These are phyloP conservation scores for Prinia subflava DNA, from an alignment of 2,113 vertebrate species.

Conservation along the genomic window DNA sequence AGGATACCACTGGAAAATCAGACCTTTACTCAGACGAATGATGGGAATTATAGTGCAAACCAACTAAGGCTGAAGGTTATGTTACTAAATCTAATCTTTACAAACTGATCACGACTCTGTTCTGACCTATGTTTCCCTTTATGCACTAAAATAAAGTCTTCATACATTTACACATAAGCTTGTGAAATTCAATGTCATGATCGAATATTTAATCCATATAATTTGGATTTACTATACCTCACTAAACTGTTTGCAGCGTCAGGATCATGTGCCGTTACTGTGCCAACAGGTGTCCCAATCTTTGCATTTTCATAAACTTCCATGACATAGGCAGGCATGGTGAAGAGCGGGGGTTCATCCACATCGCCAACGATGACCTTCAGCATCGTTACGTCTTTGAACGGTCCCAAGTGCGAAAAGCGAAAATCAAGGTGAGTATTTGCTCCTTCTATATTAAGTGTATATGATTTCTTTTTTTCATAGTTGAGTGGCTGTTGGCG, in stretches of 20 bases:
- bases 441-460: conserved; percentile 91
- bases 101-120: not conserved
- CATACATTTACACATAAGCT: not conserved
- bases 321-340: conserved; percentile 90
- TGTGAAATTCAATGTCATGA: not conserved
- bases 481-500: conserved; percentile 89
- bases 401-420: conserved; percentile 91
- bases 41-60: not conserved
- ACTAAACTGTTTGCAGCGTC: conserved; percentile 88
- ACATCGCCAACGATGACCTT: conserved; percentile 95
- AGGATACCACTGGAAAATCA: not conserved
- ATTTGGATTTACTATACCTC: conserved; percentile 73
- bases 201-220: not conserved
- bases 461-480: conserved; percentile 94
- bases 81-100: not conserved
- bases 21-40: not conserved
- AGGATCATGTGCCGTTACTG: conserved; percentile 92
- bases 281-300: conserved; percentile 84
- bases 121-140: not conserved
- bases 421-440: conserved; percentile 92
- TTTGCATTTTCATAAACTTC: conserved; percentile 92
- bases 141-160: not conserved
- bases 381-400: conserved; percentile 89
- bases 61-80: not conserved
- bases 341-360: conserved; percentile 91